Base-by-base conservation (phyloP, 2,888 invertebrate genomes). In the Maniola hyperantus region DNA sequence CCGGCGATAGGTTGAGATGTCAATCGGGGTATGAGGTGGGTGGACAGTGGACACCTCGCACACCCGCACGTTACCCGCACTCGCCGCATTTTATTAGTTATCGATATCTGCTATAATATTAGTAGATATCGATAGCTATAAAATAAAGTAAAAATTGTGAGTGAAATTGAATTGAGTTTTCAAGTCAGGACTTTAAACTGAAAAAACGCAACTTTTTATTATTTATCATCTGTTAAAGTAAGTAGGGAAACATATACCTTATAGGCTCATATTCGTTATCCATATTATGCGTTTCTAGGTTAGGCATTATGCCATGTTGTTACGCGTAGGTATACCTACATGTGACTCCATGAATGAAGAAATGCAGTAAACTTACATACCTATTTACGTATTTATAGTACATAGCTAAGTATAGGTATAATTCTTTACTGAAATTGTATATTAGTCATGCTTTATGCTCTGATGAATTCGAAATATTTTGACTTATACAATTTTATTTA, bases 401-500 rank as follows among this genome's bases (percentile, higher is more conserved):
- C n/a, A n/a, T n/a, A 18, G 26, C 26, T 1, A 4, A 18, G 13
- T 53, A n/a, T n/a, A 51, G 60, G 10, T 44, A 64, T 39, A 53
- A 58, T 48, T 33, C 18, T 20, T 10, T 44, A 61, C 46, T 51
- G 48, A 66, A 72, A 73, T 71, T 66, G 48, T 69, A 73, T 71
- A 26, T 71, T 66, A 68, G 76, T 73, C 71, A 73, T 71, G 75
- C 74, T 76, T 61, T 72, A 76, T 69, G 77, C 74, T 74, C 73
- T 70, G 67, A 55, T 76, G 67, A 63, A 66, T 51, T 69, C 60
- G 60, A 69, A 69, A 65, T 73, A 71, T 76, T 79, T 76, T 77
- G 76, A 73, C 75, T 68, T 64, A 1, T 39, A 39, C 39, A 10
- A 34, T 5, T 39, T 39, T 39, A 39, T 39, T 11, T 10, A 39